Evolutionary conservation across 2,888 invertebrate genomes (phyloP), one percentile per base, ranked within the genome.

Genomic region (Campoplex capitator): DNA sequence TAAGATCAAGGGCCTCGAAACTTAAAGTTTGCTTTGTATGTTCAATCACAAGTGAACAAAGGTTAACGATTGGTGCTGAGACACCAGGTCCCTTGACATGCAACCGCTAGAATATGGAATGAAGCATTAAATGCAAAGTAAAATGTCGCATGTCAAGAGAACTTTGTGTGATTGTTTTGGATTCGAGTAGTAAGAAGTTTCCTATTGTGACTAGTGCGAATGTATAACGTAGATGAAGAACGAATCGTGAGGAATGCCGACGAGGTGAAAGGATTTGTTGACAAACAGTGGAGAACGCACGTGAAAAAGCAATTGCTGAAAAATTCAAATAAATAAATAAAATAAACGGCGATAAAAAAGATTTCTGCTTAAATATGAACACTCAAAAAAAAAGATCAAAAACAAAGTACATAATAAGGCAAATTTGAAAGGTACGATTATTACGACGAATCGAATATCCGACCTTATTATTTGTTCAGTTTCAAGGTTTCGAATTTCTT

Each of bases 201-300:
- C 62, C 28, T 32, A 3, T 23, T 16, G 48, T 16, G 23, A 28
- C 23, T 23, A 70, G 3, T 48, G 42, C 48, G 4, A 74, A 42
- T 11, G 28, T 42, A 23, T 23, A 11, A n/a, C 11, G 23, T 42
- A 13, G 16, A 74, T 75, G 62, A 54, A 77, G 1, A 62, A 13
- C 18, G 16, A 62, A 32, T 28, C 11, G 11, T 28, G 75, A 62
- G 23, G 35, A 62, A 51, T 67, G 77, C 54, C 2, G 38, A 45
- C 16, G 77, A 77, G 38, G 68, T 48, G 54, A 54, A 13, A 13
- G 23, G 45, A 67, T 42, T 1, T 1, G 23, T 23, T 23, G 16
- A 75, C 58, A 42, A 75, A 23, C 62, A 28, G 32, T 38, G 77
- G 45, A 71, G 82, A 62, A 54, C 32, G 70, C 16, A 77, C 71